These are phyloP conservation scores for Sorex fumeus DNA, from an alignment of 2,113 vertebrate species.

Conservation along the genomic window DNA sequence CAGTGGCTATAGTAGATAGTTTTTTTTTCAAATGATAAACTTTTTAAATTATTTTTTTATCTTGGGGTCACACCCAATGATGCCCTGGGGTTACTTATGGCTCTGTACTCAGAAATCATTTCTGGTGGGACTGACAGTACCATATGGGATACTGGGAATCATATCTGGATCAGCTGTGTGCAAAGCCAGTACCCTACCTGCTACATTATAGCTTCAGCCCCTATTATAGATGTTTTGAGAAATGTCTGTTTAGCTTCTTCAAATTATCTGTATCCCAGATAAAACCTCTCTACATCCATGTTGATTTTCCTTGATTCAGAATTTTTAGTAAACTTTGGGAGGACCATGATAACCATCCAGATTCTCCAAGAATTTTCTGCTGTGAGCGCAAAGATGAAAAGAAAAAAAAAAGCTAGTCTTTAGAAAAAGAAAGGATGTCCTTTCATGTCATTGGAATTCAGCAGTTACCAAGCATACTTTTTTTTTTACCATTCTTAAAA, in stretches of 20 bases:
- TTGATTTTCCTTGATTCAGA: constrained; percentile 1
- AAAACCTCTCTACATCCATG: not conserved
- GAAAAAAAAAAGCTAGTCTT: not conserved
- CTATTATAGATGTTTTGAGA: not conserved
- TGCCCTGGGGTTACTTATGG: no score
- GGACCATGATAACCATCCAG: not conserved
- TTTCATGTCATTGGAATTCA: not conserved
- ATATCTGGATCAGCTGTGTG: no score
- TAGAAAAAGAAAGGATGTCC: not conserved
- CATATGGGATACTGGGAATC: no score
- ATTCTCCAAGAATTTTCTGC: constrained; percentile 32
- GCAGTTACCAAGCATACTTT: not conserved
- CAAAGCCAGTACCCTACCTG: no score
- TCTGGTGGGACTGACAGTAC: no score
- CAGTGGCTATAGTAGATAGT: no score
- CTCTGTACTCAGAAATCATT: no score
- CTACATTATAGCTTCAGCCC: not conserved
- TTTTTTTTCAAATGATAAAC: no score
- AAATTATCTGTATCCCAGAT: not conserved
- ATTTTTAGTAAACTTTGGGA: not conserved
- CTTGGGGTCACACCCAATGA: no score
- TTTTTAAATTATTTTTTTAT: no score
- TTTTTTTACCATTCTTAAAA: not conserved
- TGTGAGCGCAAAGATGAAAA: not conserved
- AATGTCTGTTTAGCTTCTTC: not conserved